Percentiles rank a stretch among this genome's conserved stretches.
phyloP scores from a whole-genome alignment of 2,888 invertebrate genomes.

The Pantelozetes paolii region DNA sequence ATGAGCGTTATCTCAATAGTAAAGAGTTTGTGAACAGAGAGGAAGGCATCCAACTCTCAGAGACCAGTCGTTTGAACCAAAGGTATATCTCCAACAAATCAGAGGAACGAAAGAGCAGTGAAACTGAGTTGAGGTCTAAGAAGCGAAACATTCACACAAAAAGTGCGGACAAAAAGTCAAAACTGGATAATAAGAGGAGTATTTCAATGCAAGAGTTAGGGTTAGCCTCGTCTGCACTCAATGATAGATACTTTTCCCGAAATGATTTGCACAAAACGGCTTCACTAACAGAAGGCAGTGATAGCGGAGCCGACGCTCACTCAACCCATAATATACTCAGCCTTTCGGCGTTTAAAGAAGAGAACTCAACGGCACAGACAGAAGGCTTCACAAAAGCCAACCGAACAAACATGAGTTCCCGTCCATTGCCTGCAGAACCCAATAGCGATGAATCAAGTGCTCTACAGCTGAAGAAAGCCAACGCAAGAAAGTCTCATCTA shows the following conservation, averaged over 20 bases:
- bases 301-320: constrained; percentile 37
- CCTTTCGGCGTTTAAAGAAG: constrained; percentile 18
- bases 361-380: not conserved
- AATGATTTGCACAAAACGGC: constrained; percentile 46
- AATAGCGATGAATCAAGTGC: not conserved
- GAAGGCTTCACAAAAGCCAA: not conserved
- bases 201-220: constrained; percentile 47
- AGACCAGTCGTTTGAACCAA: constrained; percentile 52
- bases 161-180: constrained; percentile 10
- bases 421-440: constrained; percentile 36
- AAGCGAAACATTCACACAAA: constrained; percentile 36
- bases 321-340: constrained; percentile 17
- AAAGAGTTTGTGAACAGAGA: not conserved
- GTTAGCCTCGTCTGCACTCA: constrained; percentile 64
- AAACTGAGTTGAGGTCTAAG: constrained; percentile 38
- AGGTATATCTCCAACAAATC: constrained; percentile 50
- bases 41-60: constrained; percentile 49
- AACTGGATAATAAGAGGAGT: constrained; percentile 40
- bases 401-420: constrained; percentile 26
- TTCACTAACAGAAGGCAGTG: constrained; percentile 47
- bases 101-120: not conserved
- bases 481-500: constrained; percentile 16
- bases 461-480: constrained; percentile 1
- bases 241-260: constrained; percentile 77
- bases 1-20: constrained; percentile 65